Conservation (phyloP, 2,888 invertebrate species). For the Omphaloscelis lunosa region DNA sequence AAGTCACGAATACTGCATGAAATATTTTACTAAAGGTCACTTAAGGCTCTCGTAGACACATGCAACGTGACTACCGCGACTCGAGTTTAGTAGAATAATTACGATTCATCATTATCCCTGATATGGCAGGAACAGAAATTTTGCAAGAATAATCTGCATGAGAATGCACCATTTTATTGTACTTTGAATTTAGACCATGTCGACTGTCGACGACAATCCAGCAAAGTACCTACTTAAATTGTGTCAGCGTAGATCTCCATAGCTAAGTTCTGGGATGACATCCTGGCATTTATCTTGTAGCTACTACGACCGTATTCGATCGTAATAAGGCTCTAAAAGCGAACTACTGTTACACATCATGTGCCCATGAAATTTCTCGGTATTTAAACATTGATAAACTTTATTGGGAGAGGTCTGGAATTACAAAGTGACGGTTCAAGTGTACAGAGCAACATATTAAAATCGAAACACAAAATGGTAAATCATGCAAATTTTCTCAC, state of each 20-base stretch:
- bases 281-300: not conserved
- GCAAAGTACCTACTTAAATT: not conserved
- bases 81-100: not conserved
- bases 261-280: not conserved
- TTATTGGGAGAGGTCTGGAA: not conserved
- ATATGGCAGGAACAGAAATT: not conserved
- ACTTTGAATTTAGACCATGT: not conserved
- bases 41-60: not conserved
- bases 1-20: constrained; percentile 58
- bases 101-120: constrained; percentile 6
- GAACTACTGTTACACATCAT: no score
- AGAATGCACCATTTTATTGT: not conserved
- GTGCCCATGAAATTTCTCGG: not conserved
- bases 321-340: not conserved
- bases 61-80: not conserved
- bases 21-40: constrained; percentile 38
- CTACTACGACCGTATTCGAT: not conserved
- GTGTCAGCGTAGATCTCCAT: not conserved
- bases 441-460: not conserved
- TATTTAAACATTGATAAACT: constrained; percentile 22
- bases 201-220: not conserved
- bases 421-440: not conserved
- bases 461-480: not conserved
- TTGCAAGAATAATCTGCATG: constrained; percentile 4
- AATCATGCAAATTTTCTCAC: not conserved